These are phyloP conservation scores for Eupristina koningsbergeri DNA, from an alignment of 1,140 invertebrate species.

Conservation along the genomic window DNA sequence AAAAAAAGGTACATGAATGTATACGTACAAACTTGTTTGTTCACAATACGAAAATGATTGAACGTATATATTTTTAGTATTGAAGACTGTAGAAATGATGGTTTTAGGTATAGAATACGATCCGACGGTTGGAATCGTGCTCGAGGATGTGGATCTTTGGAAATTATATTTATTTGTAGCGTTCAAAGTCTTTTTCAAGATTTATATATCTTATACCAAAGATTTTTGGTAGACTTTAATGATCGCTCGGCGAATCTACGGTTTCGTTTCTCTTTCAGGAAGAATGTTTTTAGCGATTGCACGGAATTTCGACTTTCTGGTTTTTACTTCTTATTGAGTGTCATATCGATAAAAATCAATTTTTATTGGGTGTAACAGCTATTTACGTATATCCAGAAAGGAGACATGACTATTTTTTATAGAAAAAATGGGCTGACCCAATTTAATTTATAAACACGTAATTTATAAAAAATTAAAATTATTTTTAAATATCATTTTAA, in stretches of 20 bases:
- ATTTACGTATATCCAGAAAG: too few species aligned
- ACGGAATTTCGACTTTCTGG: not conserved
- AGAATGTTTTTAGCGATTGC: not conserved
- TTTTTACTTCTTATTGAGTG: not conserved
- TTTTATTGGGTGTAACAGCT: too few species aligned
- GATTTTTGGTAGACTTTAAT: not conserved
- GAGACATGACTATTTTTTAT: too few species aligned
- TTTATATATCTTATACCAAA: not conserved
- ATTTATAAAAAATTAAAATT: too few species aligned
- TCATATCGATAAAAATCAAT: not conserved
- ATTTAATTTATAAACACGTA: too few species aligned
- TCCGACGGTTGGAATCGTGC: constrained; percentile 17
- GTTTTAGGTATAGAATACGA: not conserved
- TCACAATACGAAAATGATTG: too few species aligned
- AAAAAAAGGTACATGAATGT: too few species aligned
- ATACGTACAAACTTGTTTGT: too few species aligned
- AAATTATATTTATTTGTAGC: not conserved
- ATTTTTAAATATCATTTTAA: too few species aligned
- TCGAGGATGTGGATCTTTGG: not conserved
- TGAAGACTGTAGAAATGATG: not conserved
- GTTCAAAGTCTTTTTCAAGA: constrained; percentile 2
- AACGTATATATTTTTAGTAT: not conserved
- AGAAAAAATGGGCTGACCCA: too few species aligned
- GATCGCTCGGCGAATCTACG: not conserved
- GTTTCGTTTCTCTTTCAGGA: not conserved